Base-by-base conservation (phyloP, 1,140 invertebrate genomes). In the Gryllus bimaculatus region DNA sequence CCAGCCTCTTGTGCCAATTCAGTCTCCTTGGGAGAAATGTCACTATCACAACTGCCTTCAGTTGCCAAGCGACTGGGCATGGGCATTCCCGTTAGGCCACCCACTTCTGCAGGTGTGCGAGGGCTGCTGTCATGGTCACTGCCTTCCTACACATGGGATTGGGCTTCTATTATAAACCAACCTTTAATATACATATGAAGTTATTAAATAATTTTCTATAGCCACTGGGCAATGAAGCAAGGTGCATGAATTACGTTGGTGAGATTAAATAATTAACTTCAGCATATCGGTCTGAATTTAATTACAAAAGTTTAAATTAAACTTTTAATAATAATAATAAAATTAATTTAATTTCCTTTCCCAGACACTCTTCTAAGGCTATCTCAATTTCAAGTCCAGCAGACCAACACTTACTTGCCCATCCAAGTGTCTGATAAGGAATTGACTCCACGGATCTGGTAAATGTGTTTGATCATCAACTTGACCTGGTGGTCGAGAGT, bases 401-500 rank as follows among this genome's bases (percentile, higher is more conserved):
- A 39, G 5, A 39, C 26, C 26, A 10, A 54, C 47, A n/a, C 73
- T 4, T 54, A 79, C 78, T 47, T 49, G 75, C 13, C 15, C 75
- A 80, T 91, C 90, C 13, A 87, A 83, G 81, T 89, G 84, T 80
- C 90, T 89, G 66, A 89, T 89, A 74, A 95, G 87, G 87, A 92
- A 96, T 81, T 92, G 91, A 83, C 89, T 90, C 95, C 95, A 97
- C 12, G 93, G 92, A 88, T 97, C 94, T 18, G 91, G 91, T 78
- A 93, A 84, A 81, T 91, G 87, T 81, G 89, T 87, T 80, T 86
- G 88, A 26, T 88, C 86, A 66, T 88, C 89, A 54, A 85, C 83
- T 75, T 92, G 90, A 74, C 85, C 86, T 7, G 87, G 84, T 76
- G 87, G 87, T 82, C 90, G 89, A 8, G 96, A 97, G 86, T 98